These are phyloP conservation scores for Tor tambroides DNA, from an alignment of 2,113 vertebrate species.

Conservation along the genomic window DNA sequence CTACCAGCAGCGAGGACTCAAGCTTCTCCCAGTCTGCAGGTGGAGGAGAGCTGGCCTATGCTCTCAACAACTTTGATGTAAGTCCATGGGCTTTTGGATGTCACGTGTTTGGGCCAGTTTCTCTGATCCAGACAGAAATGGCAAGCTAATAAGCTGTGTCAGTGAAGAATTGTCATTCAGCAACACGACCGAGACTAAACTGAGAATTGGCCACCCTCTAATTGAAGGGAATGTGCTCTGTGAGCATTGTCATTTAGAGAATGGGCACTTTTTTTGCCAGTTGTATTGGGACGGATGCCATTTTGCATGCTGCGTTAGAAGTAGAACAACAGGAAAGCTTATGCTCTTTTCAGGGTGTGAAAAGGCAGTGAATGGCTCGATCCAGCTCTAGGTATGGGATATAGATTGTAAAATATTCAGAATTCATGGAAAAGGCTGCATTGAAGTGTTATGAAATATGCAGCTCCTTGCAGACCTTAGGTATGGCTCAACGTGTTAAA, in stretches of 20 bases:
- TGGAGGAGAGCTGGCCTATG: slow-evolving; percentile 92
- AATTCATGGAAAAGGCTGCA: neutral
- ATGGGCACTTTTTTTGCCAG: neutral
- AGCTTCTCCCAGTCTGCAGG: slow-evolving; percentile 80
- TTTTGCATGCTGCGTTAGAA: neutral
- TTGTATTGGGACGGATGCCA: neutral
- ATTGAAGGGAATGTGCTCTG: neutral
- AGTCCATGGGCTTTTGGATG: slow-evolving; percentile 67
- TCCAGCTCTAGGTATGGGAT: neutral
- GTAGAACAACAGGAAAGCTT: neutral
- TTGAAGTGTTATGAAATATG: neutral
- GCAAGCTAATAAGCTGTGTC: neutral
- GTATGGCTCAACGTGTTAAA: neutral
- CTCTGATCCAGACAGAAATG: neutral
- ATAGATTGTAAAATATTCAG: neutral
- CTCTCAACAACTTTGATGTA: slow-evolving; percentile 98
- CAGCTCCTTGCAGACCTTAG: neutral
- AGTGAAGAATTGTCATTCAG: slow-evolving; percentile 18
- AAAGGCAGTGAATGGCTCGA: neutral
- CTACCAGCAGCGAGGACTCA: slow-evolving; percentile 85
- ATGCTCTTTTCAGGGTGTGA: neutral
- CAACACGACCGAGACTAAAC: neutral
- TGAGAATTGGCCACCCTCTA: neutral
- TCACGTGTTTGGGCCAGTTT: neutral
- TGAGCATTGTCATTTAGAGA: neutral